phyloP scores from a whole-genome alignment of 2,113 vertebrate species.

The Todiramphus chloris region DNA sequence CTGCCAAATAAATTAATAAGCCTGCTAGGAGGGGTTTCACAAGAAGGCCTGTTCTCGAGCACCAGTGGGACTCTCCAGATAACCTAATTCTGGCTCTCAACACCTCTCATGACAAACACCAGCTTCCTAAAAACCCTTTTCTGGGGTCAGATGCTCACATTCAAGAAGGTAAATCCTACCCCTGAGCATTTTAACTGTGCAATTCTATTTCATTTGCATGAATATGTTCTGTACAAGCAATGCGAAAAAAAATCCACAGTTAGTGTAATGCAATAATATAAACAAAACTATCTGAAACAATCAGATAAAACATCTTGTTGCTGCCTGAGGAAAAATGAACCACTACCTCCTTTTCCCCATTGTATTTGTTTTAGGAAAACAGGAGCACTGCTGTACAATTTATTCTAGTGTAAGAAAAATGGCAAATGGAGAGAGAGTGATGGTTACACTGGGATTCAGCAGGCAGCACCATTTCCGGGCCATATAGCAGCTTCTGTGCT shows the following conservation, averaged over 20 bases:
- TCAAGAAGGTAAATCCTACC: background rate
- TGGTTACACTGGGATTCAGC: background rate
- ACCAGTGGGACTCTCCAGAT: accelerated
- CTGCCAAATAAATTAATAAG: no score
- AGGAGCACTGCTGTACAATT: background rate
- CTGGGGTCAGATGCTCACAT: accelerated
- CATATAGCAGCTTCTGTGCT: background rate
- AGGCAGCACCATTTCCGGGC: background rate
- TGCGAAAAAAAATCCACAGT: background rate
- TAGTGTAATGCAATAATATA: background rate
- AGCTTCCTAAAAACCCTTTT: background rate
- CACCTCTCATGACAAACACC: background rate
- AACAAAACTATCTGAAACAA: background rate
- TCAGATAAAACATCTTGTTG: background rate
- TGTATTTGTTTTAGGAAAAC: background rate
- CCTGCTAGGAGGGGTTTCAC: background rate
- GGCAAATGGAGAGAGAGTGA: background rate
- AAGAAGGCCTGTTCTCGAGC: background rate
- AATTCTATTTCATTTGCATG: background rate
- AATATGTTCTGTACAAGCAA: accelerated
- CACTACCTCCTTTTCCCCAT: background rate
- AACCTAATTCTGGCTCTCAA: background rate
- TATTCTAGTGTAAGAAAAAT: background rate
- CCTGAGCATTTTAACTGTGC: background rate
- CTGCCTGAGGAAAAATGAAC: background rate